Conservation (phyloP, 2,113 vertebrate species). For the Trochalopteron elliotii region DNA sequence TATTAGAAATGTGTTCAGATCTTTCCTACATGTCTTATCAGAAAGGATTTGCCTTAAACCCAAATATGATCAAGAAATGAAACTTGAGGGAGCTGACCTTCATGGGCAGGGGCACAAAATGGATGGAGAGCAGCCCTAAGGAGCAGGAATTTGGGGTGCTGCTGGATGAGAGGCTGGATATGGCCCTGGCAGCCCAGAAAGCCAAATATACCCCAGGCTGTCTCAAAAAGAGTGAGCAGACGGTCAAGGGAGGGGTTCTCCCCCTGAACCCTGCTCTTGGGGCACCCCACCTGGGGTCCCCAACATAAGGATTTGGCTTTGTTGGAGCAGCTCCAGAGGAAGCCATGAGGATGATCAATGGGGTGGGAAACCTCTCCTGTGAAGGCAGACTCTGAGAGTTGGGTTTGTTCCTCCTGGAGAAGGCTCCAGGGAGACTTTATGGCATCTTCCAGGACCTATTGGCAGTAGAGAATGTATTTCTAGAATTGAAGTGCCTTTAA, state of each 20-base stretch:
- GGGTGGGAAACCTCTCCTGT: rapidly evolving
- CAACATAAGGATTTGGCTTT: rapidly evolving
- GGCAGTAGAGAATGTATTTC: neutral
- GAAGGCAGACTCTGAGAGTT: neutral
- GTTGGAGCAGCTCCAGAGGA: neutral
- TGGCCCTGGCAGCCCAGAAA: neutral
- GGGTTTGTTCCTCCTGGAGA: neutral
- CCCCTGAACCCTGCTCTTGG: neutral
- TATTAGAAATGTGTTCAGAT: neutral
- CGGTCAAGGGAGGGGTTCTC: neutral
- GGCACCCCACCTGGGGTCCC: too few relatives aligned
- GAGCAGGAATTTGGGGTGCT: neutral
- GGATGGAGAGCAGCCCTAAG: neutral
- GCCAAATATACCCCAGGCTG: neutral
- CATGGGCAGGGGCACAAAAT: neutral
- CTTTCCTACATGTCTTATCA: neutral
- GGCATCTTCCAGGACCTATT: neutral
- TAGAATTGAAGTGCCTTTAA: neutral
- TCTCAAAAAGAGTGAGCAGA: neutral
- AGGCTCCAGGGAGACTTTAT: neutral
- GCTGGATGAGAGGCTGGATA: neutral
- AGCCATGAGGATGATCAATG: rapidly evolving
- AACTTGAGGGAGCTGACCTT: neutral
- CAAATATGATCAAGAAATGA: neutral
- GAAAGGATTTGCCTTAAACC: neutral